These are phyloP conservation scores for Entelurus aequoreus DNA, from an alignment of 2,113 vertebrate species.

Conservation along the genomic window DNA sequence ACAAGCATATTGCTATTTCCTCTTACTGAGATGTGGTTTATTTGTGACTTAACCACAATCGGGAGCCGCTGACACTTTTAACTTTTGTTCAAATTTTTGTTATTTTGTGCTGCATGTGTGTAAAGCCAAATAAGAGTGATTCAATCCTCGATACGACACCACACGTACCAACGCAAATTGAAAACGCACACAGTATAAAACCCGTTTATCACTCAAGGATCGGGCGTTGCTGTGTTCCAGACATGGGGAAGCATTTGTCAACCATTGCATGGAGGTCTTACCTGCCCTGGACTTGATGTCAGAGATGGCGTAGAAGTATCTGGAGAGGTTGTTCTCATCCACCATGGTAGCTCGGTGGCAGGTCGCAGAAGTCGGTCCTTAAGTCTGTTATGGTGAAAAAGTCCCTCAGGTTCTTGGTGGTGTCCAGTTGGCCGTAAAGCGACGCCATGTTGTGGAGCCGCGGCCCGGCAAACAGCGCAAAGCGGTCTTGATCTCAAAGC, in stretches of 20 bases:
- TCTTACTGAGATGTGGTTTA: too few species aligned
- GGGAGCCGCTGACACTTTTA: conserved; percentile 19
- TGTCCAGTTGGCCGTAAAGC: conserved; percentile 96
- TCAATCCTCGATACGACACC: conserved; percentile 54
- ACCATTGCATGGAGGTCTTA: conserved; percentile 66
- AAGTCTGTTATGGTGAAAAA: conserved; percentile 98
- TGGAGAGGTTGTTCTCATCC: conserved; percentile 87
- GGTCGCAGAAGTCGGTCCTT: conserved; percentile 87
- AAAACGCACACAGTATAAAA: conserved; percentile 51
- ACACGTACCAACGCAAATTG: conserved; percentile 44
- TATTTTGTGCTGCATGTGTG: conserved; percentile 46
- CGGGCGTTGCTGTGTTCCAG: conserved; percentile 22
- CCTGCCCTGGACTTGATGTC: conserved; percentile 97
- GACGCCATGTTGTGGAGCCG: conserved; percentile 97
- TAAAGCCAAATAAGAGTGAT: conserved; percentile 60
- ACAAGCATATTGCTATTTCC: not conserved
- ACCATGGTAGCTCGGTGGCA: conserved; percentile 91
- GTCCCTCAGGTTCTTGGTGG: conserved; percentile 96
- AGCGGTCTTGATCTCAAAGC: conserved; percentile 98
- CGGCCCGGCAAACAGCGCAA: conserved; percentile 94
- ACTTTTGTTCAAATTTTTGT: conserved; percentile 30
- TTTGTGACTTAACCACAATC: conserved; percentile 1
- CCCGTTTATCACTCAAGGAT: conserved; percentile 38
- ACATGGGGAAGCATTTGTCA: conserved; percentile 11
- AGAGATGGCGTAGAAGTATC: conserved; percentile 98